These are phyloP conservation scores for Rhyacophila evoluta DNA, from an alignment of 2,888 invertebrate genomes.

Conservation along the genomic window DNA sequence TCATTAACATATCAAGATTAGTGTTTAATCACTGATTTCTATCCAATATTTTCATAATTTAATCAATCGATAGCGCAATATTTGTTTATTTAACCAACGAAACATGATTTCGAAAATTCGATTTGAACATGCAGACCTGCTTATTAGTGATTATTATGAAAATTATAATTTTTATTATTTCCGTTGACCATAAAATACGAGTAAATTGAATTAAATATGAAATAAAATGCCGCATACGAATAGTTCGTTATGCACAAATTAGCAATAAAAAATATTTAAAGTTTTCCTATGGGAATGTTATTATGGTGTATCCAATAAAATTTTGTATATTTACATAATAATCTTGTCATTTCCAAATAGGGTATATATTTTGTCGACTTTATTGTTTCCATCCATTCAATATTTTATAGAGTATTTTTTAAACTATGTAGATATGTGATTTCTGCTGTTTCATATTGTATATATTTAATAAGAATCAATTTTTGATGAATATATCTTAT, in stretches of 20 bases:
- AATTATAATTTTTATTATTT: conserved; percentile 3
- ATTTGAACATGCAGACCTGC: not conserved
- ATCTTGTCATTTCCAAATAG: not conserved
- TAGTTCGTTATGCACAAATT: conserved; percentile 14
- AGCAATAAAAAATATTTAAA: not conserved
- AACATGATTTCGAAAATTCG: not conserved
- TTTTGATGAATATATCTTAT: not conserved
- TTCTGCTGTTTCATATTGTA: not conserved
- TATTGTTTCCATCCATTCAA: no score
- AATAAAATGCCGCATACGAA: not conserved
- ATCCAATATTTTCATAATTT: not conserved
- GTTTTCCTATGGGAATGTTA: not conserved
- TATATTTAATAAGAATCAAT: not conserved
- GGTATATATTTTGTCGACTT: not conserved
- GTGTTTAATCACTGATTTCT: not conserved
- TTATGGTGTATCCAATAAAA: not conserved
- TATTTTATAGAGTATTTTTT: no score
- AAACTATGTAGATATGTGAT: no score
- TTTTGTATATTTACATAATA: not conserved
- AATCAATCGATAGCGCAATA: not conserved
- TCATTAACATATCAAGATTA: no score
- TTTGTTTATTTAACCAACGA: not conserved
- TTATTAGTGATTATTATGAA: not conserved
- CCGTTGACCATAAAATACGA: not conserved
- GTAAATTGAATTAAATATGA: not conserved